These are phyloP conservation scores for Achroia grisella DNA, from an alignment of 1,140 invertebrate species.

Conservation along the genomic window DNA sequence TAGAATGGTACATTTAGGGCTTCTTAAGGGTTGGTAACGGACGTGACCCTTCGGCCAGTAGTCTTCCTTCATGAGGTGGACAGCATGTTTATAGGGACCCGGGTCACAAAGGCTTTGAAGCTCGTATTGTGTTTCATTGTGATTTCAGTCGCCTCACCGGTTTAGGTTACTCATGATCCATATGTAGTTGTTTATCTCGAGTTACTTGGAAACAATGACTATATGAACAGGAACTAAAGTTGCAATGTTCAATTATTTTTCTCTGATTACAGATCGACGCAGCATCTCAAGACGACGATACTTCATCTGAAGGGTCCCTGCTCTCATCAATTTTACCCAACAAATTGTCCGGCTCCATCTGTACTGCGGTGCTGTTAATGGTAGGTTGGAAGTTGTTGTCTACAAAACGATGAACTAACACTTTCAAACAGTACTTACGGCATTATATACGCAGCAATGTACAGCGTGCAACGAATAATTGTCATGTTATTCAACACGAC, in stretches of 20 bases:
- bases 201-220: too few relatives aligned
- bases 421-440: neutral
- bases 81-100: too few relatives aligned
- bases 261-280: conserved; percentile 54
- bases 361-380: conserved; percentile 64
- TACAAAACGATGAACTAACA: conserved; percentile 58
- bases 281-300: conserved; percentile 17
- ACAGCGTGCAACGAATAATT: conserved; percentile 21
- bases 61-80: too few relatives aligned
- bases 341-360: conserved; percentile 62
- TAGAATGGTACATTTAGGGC: too few relatives aligned
- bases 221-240: too few relatives aligned
- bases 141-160: too few relatives aligned
- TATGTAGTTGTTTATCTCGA: too few relatives aligned
- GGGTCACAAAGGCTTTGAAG: too few relatives aligned
- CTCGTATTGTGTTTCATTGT: too few relatives aligned
- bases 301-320: conserved; percentile 48
- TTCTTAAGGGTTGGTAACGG: too few relatives aligned
- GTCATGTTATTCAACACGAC: conserved; percentile 16
- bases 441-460: conserved; percentile 1
- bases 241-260: conserved; percentile 4
- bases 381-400: conserved; percentile 65
- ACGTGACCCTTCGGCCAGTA: too few relatives aligned
- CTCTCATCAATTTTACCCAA: conserved; percentile 39
- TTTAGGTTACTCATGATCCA: too few relatives aligned